These are phyloP conservation scores for Sisyra terminalis DNA, from an alignment of 2,888 invertebrate species.

Conservation along the genomic window DNA sequence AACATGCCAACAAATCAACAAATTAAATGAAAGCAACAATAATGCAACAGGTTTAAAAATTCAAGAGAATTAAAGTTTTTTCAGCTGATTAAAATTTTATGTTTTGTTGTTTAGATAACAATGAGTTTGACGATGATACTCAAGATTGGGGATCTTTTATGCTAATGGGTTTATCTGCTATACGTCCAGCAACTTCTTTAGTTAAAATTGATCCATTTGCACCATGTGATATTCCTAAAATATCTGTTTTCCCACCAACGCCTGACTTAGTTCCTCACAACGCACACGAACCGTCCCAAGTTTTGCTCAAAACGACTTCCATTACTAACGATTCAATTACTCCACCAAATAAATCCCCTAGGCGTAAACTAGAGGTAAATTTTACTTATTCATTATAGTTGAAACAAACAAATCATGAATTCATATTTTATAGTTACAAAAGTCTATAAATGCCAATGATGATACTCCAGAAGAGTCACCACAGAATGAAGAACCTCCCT, in stretches of 20 bases:
- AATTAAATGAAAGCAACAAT: neutral
- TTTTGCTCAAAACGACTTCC: conserved; percentile 1
- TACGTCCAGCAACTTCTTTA: conserved; percentile 41
- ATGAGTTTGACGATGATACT: neutral
- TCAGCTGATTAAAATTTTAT: no score
- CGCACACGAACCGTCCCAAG: conserved; percentile 4
- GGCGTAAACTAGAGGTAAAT: conserved; percentile 6
- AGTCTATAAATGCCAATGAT: conserved; percentile 24
- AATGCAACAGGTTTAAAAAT: neutral
- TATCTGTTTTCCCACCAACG: conserved; percentile 59
- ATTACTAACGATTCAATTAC: neutral
- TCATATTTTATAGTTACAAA: conserved; percentile 1
- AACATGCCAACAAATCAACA: no score
- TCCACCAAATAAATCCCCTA: conserved; percentile 4
- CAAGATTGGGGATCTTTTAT: conserved; percentile 47
- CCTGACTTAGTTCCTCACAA: conserved; percentile 30
- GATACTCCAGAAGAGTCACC: conserved; percentile 55
- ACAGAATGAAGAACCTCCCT: conserved; percentile 55
- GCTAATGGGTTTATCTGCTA: conserved; percentile 47
- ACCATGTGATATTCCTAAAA: conserved; percentile 38
- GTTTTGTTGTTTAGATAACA: neutral
- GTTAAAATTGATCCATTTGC: conserved; percentile 37
- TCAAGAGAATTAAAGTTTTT: neutral
- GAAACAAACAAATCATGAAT: conserved; percentile 5
- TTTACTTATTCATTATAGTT: neutral